phyloP scores from a whole-genome alignment of 2,888 invertebrate genomes.

The Andricus curvator region DNA sequence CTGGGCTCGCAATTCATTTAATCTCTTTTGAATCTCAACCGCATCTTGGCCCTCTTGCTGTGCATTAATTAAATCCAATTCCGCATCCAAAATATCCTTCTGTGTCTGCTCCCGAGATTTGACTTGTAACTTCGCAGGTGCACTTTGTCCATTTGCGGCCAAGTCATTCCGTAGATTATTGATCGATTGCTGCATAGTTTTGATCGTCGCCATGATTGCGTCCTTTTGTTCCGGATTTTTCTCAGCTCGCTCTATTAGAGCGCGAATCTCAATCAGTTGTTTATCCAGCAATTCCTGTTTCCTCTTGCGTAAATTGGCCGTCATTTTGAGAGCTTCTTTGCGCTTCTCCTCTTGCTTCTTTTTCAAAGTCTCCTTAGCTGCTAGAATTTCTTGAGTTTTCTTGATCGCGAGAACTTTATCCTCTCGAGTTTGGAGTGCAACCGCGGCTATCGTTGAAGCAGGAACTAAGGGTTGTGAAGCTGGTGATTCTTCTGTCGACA shows the following conservation, averaged over 20 bases:
- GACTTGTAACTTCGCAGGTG: slow-evolving; percentile 79
- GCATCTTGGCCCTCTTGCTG: slow-evolving; percentile 94
- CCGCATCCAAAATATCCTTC: slow-evolving; percentile 93
- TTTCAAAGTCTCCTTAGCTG: slow-evolving; percentile 84
- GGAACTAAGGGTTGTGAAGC: slow-evolving; percentile 64
- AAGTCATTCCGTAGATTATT: slow-evolving; percentile 87
- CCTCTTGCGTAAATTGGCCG: slow-evolving; percentile 89
- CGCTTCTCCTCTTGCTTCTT: slow-evolving; percentile 88
- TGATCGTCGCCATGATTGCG: slow-evolving; percentile 88
- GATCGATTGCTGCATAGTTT: slow-evolving; percentile 90
- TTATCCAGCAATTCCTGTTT: slow-evolving; percentile 93
- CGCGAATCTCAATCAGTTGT: slow-evolving; percentile 92
- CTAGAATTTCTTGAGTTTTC: slow-evolving; percentile 81
- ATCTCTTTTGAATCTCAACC: slow-evolving; percentile 87
- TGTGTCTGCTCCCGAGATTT: slow-evolving; percentile 90
- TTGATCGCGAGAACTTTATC: slow-evolving; percentile 79
- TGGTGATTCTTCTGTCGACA: slow-evolving; percentile 63
- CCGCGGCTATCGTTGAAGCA: slow-evolving; percentile 73
- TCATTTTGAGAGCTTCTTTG: slow-evolving; percentile 87
- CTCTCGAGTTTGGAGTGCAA: slow-evolving; percentile 66
- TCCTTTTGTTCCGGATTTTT: slow-evolving; percentile 88
- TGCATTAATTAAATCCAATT: slow-evolving; percentile 93
- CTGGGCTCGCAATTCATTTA: slow-evolving; percentile 84
- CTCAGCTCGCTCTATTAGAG: slow-evolving; percentile 90
- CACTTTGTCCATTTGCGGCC: slow-evolving; percentile 80